phyloP scores from a whole-genome alignment of 1,140 invertebrate genomes.

The Drosophila bocqueti region DNA sequence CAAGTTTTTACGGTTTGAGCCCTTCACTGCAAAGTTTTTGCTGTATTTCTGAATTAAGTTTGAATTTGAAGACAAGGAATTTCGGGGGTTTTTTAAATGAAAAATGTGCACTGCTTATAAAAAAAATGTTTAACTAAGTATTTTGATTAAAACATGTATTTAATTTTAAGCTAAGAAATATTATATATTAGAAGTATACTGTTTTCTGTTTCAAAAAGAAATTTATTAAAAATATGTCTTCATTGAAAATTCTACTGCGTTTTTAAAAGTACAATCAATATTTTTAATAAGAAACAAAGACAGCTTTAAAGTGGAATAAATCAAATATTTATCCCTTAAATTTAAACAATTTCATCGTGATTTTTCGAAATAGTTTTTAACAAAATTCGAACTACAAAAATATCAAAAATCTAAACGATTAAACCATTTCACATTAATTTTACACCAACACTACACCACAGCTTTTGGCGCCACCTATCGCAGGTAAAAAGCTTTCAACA shows the following conservation, averaged over 20 bases:
- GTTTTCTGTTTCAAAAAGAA: background rate
- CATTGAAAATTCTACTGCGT: background rate
- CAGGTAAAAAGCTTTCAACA: background rate
- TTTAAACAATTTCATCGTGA: background rate
- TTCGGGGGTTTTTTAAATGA: background rate
- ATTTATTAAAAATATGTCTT: background rate
- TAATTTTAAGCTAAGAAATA: background rate
- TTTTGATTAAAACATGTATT: background rate
- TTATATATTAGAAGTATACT: background rate
- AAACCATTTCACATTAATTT: background rate
- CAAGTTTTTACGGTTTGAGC: constrained; percentile 25
- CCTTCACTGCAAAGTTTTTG: background rate
- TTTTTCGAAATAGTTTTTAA: background rate
- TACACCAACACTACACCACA: constrained; percentile 2
- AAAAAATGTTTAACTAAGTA: background rate
- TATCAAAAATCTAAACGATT: background rate
- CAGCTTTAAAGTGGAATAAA: background rate
- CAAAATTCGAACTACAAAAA: background rate
- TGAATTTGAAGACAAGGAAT: background rate
- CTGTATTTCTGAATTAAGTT: background rate
- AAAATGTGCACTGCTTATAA: background rate
- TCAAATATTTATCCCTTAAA: background rate
- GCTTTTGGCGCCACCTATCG: constrained; percentile 9
- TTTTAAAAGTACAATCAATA: background rate
- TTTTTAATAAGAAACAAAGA: background rate